These are phyloP conservation scores for Gymnodraco acuticeps DNA, from an alignment of 2,797 vertebrate species.

Conservation along the genomic window DNA sequence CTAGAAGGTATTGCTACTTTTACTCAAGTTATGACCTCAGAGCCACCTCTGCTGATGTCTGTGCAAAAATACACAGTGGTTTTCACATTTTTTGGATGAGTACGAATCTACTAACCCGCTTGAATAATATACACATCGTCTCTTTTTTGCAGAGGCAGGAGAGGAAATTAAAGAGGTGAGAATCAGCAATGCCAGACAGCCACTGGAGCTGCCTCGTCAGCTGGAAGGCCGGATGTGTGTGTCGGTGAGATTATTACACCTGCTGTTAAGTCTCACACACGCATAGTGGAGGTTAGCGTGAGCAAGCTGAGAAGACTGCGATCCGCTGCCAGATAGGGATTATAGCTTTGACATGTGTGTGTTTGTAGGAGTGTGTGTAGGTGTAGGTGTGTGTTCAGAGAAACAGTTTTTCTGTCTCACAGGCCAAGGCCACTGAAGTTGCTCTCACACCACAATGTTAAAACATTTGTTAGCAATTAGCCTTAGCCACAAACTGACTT, in stretches of 20 bases:
- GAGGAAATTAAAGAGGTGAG: constrained; percentile 21
- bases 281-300: constrained; percentile 38
- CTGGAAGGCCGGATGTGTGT: constrained; percentile 46
- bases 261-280: constrained; percentile 53
- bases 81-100: neutral
- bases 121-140: neutral
- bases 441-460: constrained; percentile 70
- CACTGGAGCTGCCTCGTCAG: constrained; percentile 53
- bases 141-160: constrained; percentile 10
- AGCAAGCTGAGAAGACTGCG: constrained; percentile 35
- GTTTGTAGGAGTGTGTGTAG: constrained; percentile 3
- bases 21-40: neutral
- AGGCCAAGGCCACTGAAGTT: constrained; percentile 66
- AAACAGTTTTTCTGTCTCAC: constrained; percentile 51
- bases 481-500: constrained; percentile 71
- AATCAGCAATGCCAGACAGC: constrained; percentile 17
- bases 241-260: constrained; percentile 57
- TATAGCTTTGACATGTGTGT: constrained; percentile 49
- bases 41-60: neutral
- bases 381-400: constrained; percentile 41
- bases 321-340: constrained; percentile 55
- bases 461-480: constrained; percentile 91
- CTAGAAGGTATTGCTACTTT: neutral
- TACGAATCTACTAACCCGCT: neutral
- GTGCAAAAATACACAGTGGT: neutral